Evolutionary conservation across 2,888 invertebrate genomes (phyloP), one percentile per base, ranked within the genome.

Genomic region (Mellilla xanthometata): DNA sequence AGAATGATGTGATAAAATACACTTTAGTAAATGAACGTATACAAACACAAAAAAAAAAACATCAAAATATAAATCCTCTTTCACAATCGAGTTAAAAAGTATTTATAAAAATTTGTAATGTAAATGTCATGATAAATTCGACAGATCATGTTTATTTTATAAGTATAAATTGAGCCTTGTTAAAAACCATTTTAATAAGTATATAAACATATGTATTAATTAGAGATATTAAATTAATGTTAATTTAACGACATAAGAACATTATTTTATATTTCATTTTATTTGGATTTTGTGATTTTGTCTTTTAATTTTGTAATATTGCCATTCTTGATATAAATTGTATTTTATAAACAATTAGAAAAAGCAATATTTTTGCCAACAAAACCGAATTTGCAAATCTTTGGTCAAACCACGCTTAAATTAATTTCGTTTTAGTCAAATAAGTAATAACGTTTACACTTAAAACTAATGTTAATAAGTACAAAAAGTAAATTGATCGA

Each of bases 41-140:
- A 19, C 6, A 19, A 4, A 19, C 19, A 41, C 33, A 12, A 9
- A 38, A 15, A 40, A 6, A 38, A 46, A 38, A 28, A 40, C n/a
- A 43, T 33, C 22, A 9, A 34, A 23, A 33, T 30, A 35, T 39
- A 49, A 48, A n/a, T n/a, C n/a, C n/a, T n/a, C n/a, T n/a, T n/a
- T n/a, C n/a, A n/a, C n/a, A n/a, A n/a, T n/a, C n/a, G n/a, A n/a
- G n/a, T n/a, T n/a, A n/a, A n/a, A n/a, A n/a, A n/a, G n/a, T n/a
- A n/a, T n/a, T n/a, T n/a, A n/a, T n/a, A 52, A 40, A 33, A 9
- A 31, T 51, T 47, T 23, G 24, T 12, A 31, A 26, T 22, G 27
- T 41, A 9, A 46, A 52, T 50, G 55, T 58, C 55, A 58, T 55
- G 47, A 50, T 49, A 52, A 52, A 52, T 50, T 56, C 46, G 44